phyloP scores from a whole-genome alignment of 2,113 vertebrate genomes.

The Percopsis transmontana region DNA sequence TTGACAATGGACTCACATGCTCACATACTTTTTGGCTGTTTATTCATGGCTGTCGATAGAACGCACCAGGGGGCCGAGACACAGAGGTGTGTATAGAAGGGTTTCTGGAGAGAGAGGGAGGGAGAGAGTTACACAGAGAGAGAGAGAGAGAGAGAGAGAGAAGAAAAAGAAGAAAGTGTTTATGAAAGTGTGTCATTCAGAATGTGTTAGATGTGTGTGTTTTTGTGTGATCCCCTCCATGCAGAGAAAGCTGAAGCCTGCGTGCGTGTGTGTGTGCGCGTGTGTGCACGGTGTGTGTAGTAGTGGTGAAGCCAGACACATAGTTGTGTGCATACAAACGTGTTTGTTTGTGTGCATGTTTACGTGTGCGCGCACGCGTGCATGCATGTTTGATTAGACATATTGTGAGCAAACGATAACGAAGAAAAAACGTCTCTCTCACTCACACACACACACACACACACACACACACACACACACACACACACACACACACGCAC shows the following conservation, averaged over 20 bases:
- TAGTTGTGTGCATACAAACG: too few relatives aligned
- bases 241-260: neutral
- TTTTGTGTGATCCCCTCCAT: neutral
- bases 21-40: neutral
- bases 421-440: neutral
- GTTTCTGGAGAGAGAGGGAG: neutral
- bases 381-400: too few relatives aligned
- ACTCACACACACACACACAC: neutral
- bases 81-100: neutral
- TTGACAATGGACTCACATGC: neutral
- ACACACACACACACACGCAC: neutral
- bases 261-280: conserved; percentile 14
- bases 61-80: neutral
- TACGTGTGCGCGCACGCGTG: neutral
- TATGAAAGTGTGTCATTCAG: neutral
- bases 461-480: neutral
- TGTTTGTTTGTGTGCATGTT: conserved; percentile 1
- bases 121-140: neutral
- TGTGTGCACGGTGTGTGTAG: conserved; percentile 30
- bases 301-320: conserved; percentile 23
- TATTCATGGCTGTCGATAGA: neutral
- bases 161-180: neutral
- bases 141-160: neutral
- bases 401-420: neutral
- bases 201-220: conserved; percentile 1